Conservation (phyloP, 2,113 vertebrate species). For the Agapornis roseicollis region DNA sequence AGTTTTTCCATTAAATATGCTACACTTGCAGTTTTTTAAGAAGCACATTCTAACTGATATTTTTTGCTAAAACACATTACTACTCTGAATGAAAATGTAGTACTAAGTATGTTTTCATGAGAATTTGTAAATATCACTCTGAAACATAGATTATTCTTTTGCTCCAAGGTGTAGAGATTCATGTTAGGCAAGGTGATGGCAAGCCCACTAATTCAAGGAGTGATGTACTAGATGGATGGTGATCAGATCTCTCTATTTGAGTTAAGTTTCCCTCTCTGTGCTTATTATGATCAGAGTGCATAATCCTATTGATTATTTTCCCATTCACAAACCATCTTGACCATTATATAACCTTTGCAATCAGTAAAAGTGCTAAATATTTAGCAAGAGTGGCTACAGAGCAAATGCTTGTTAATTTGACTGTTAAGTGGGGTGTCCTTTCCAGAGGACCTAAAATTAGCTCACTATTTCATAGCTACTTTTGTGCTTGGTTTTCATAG, state of each 20-base stretch:
- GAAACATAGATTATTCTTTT: not conserved
- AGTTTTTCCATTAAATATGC: not conserved
- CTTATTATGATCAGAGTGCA: not conserved
- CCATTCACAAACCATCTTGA: not conserved
- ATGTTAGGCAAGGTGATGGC: not conserved
- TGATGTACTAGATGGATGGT: not conserved
- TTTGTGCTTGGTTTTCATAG: not conserved
- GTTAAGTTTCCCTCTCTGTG: not conserved
- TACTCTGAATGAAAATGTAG: not conserved
- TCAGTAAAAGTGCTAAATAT: not conserved
- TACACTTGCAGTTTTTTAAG: not conserved
- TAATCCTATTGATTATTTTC: not conserved
- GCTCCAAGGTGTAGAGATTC: not conserved
- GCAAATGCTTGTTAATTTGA: not conserved
- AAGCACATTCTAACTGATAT: not conserved
- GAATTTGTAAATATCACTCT: not conserved
- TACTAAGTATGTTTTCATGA: not conserved
- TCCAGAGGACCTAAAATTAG: not conserved
- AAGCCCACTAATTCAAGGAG: not conserved
- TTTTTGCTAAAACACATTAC: not conserved
- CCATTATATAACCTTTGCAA: not conserved
- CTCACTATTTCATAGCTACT: not conserved
- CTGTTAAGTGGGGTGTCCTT: not conserved
- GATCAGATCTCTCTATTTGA: not conserved
- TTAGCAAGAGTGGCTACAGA: not conserved